A percentile compares a stretch with the other conserved stretches of the same genome.
phyloP scores from a whole-genome alignment of 2,113 vertebrate species.

The Ochotona princeps region DNA sequence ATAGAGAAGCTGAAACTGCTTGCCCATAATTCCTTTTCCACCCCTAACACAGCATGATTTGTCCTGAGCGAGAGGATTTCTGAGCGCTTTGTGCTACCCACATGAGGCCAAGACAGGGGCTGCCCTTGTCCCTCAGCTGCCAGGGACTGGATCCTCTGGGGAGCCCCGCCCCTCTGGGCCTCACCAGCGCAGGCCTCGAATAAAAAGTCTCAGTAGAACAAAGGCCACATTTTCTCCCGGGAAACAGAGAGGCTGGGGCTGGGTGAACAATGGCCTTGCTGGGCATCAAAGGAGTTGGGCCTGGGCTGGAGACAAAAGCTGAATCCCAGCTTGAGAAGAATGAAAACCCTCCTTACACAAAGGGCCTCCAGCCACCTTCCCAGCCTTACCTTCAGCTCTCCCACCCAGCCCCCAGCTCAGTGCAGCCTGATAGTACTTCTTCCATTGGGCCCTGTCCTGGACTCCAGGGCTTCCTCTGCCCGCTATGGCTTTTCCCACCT shows the following conservation, averaged over 20 bases:
- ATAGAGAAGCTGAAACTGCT: slow-evolving; percentile 51
- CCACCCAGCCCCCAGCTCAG: background rate
- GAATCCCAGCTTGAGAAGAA: slow-evolving; percentile 27
- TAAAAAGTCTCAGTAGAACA: slow-evolving; percentile 73
- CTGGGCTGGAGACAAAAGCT: slow-evolving; percentile 68
- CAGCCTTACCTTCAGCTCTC: background rate
- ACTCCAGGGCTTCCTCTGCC: background rate
- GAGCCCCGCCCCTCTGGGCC: slow-evolving; percentile 64
- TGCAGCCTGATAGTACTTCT: background rate
- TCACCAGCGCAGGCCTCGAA: slow-evolving; percentile 47
- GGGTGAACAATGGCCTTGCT: slow-evolving; percentile 70
- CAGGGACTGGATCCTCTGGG: background rate
- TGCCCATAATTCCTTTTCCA: slow-evolving; percentile 43
- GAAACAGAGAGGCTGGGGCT: slow-evolving; percentile 44
- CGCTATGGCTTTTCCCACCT: background rate
- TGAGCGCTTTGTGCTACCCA: slow-evolving; percentile 46
- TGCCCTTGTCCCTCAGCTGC: slow-evolving; percentile 68
- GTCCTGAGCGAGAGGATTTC: background rate
- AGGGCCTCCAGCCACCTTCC: background rate
- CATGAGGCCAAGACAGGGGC: slow-evolving; percentile 30
- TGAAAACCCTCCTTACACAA: slow-evolving; percentile 41
- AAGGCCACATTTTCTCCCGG: slow-evolving; percentile 74
- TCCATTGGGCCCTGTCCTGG: background rate
- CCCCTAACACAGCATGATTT: slow-evolving; percentile 53
- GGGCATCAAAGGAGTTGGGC: slow-evolving; percentile 69